Conservation (phyloP, 2,888 invertebrate genomes). For the Drosophila incognita region DNA sequence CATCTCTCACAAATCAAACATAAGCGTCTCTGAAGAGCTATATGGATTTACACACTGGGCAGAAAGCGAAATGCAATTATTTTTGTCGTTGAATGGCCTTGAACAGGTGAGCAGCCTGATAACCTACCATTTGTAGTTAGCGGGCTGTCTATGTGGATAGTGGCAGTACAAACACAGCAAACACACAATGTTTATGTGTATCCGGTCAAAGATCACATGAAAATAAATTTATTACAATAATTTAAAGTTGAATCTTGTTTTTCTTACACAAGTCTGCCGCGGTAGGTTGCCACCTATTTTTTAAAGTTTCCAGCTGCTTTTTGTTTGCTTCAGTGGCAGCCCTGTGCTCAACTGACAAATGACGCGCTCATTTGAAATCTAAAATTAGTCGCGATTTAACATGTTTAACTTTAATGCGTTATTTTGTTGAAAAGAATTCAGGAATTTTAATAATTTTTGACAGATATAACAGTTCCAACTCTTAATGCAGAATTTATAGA, state of each 20-base stretch:
- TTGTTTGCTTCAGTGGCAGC: constrained; percentile 26
- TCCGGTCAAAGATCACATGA: constrained; percentile 42
- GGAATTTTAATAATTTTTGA: not conserved
- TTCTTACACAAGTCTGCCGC: constrained; percentile 68
- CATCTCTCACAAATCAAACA: constrained; percentile 62
- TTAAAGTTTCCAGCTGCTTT: constrained; percentile 22
- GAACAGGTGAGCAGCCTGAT: constrained; percentile 26
- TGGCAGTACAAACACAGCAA: constrained; percentile 32
- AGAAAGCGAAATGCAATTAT: constrained; percentile 23
- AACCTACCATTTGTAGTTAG: constrained; percentile 49
- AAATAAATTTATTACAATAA: constrained; percentile 54
- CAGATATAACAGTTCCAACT: no score
- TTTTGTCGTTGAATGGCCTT: constrained; percentile 37
- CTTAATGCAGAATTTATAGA: not conserved
- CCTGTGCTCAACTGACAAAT: not conserved
- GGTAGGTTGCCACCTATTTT: constrained; percentile 39
- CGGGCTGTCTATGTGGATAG: constrained; percentile 4
- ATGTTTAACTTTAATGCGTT: not conserved
- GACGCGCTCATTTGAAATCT: constrained; percentile 23
- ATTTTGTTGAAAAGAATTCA: not conserved
- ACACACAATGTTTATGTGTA: constrained; percentile 28
- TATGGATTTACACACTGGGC: constrained; percentile 28
- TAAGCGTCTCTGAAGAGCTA: constrained; percentile 12
- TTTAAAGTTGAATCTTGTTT: constrained; percentile 59
- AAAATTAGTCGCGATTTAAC: not conserved